Base-by-base conservation (phyloP, 2,113 vertebrate genomes). In the Aspiorhynchus laticeps region DNA sequence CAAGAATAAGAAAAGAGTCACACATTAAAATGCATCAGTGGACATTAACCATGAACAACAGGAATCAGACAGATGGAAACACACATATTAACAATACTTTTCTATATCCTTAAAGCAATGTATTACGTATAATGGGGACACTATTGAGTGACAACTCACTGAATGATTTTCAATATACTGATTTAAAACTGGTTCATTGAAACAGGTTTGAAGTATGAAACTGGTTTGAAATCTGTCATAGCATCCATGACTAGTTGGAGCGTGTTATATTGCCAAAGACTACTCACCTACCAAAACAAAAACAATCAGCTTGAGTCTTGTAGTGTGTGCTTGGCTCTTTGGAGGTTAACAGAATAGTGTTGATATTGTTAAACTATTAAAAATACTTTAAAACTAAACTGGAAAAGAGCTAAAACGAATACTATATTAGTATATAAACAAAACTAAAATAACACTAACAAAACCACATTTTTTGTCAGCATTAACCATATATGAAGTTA, bases 1-100 rank as follows among this genome's bases (percentile, higher is more conserved):
- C n/a, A n/a, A 31, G 38, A 75, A 59, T 41, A 59, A 38, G 26
- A 41, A 85, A 63, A 86, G 43, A 63, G 76, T 48, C 41, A 67
- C 74, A 24, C 28, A 84, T 26, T 31, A 26, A 76, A 76, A 43
- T 8, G 41, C 41, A 17, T 46, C 73, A 76, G 15, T 48, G 12
- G 36, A 41, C 9, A 41, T 41, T 12, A 41, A n/a, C 11, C 36
- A 74, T n/a, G 10, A 74, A 74, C 33, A 71, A 71, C 21, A n/a
- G 8, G 67, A 36, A 71, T 36, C 4, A 36, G 17, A 71, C 8
- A 4, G 9, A 73, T 73, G 2, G 21, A 74, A 74, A n/a, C 33
- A 21, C 19, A 19, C 31, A 38, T 38, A 71, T 38, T 73, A 38
- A 38, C 36, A 12, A 24, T 11, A 2, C 3, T 21, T 74, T 74